A percentile compares a stretch with the other conserved stretches of the same genome.
phyloP scores from a whole-genome alignment of 2,888 invertebrate genomes.

The Lasioglossum pauxillum region DNA sequence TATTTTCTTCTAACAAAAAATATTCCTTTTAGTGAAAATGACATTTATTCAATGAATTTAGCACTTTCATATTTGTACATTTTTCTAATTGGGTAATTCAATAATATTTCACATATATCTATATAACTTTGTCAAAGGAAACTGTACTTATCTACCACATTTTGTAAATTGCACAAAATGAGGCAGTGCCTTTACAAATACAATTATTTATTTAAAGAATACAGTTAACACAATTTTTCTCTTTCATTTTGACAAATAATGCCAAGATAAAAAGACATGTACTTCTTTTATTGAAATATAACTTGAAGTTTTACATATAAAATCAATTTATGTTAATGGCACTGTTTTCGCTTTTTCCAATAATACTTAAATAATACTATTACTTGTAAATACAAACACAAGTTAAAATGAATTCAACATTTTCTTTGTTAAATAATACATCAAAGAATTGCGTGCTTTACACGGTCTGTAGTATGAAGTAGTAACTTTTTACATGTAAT shows the following conservation, averaged over 20 bases:
- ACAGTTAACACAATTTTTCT: slow-evolving; percentile 29
- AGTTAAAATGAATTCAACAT: slow-evolving; percentile 32
- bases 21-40: slow-evolving; percentile 25
- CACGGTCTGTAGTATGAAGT: slow-evolving; percentile 52
- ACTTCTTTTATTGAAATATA: slow-evolving; percentile 19
- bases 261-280: slow-evolving; percentile 10
- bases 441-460: slow-evolving; percentile 48
- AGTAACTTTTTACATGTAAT: slow-evolving; percentile 68
- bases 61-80: slow-evolving; percentile 40
- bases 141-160: slow-evolving; percentile 57
- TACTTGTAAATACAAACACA: slow-evolving; percentile 60
- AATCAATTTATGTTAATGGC: slow-evolving; percentile 50
- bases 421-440: slow-evolving; percentile 45
- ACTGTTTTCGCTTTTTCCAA: slow-evolving; percentile 56
- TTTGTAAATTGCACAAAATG: slow-evolving; percentile 57
- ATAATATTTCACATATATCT: slow-evolving; percentile 1
- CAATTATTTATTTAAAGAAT: slow-evolving; percentile 56
- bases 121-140: slow-evolving; percentile 25
- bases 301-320: slow-evolving; percentile 22
- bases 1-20: slow-evolving; percentile 1
- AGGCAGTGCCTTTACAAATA: slow-evolving; percentile 72
- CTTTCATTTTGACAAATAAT: slow-evolving; percentile 25
- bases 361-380: slow-evolving; percentile 53
- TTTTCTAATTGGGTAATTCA: slow-evolving; percentile 29
- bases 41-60: slow-evolving; percentile 37